A percentile compares a stretch with the other conserved stretches of the same genome.
Conservation (phyloP, 2,797 vertebrate genomes). For the Silurus aristotelis region DNA sequence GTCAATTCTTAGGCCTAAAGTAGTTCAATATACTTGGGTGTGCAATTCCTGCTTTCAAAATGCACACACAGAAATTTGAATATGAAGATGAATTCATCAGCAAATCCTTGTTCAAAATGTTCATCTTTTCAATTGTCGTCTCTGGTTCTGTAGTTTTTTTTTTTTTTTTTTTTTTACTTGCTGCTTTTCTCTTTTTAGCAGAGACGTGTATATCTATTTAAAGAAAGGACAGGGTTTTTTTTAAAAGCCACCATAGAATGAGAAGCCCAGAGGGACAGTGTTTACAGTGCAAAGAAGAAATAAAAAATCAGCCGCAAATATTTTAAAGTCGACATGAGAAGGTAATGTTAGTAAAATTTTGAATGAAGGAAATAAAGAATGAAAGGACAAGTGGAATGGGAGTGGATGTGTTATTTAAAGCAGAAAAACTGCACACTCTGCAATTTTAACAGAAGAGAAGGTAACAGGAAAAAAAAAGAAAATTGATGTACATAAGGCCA, state of each 20-base stretch:
- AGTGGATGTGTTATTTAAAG: not conserved
- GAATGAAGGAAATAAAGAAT: not conserved
- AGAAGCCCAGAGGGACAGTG: not conserved
- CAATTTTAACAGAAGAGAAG: not conserved
- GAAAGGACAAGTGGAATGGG: not conserved
- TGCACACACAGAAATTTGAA: not conserved
- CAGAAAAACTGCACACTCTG: not conserved
- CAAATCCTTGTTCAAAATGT: not conserved
- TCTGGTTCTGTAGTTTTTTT: not conserved
- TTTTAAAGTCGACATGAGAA: not conserved
- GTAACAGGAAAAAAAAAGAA: not conserved
- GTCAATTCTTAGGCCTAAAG: not conserved
- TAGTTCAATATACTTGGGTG: not conserved
- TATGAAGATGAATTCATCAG: not conserved
- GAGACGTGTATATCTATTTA: not conserved
- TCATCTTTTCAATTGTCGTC: not conserved
- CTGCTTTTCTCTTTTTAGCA: not conserved
- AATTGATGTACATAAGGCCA: not conserved
- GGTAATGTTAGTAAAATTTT: not conserved
- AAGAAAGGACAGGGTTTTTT: not conserved
- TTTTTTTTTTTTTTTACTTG: too few relatives aligned
- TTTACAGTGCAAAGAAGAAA: not conserved
- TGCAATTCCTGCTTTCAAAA: not conserved
- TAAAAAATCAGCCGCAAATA: not conserved
- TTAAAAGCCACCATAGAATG: not conserved